Percentiles rank a stretch among this genome's conserved stretches.
These are phyloP conservation scores for Nephrocerus scutellatus DNA, from an alignment of 2,888 invertebrate species.

Conservation along the genomic window DNA sequence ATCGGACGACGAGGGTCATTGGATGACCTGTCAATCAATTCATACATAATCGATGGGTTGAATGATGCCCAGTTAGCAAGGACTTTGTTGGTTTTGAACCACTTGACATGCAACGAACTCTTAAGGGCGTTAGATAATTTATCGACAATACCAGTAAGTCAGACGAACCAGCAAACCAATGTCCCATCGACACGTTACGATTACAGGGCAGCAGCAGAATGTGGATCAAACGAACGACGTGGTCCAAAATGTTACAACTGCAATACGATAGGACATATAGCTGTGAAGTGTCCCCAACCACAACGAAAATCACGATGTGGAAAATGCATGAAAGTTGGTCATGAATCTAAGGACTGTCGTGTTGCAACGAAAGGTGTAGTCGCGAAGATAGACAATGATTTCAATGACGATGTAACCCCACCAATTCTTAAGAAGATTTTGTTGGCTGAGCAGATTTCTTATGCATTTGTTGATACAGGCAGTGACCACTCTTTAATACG, in stretches of 20 bases:
- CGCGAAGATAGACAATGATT: no score
- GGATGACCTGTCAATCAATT: conserved; percentile 19
- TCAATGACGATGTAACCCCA: background rate
- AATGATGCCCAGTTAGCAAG: conserved; percentile 17
- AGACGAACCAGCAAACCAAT: background rate
- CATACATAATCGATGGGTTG: conserved; percentile 19
- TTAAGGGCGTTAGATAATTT: conserved; percentile 18
- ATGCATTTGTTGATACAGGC: conserved; percentile 16
- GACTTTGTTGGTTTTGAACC: conserved; percentile 16
- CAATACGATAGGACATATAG: conserved; percentile 14
- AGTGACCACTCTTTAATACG: conserved; percentile 12
- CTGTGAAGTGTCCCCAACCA: conserved; percentile 13
- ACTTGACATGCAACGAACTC: conserved; percentile 13
- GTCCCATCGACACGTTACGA: background rate
- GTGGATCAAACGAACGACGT: background rate
- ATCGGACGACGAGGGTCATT: conserved; percentile 16
- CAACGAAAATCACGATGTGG: conserved; percentile 9
- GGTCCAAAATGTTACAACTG: conserved; percentile 14
- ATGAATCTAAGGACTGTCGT: conserved; percentile 16
- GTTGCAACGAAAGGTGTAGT: conserved; percentile 5
- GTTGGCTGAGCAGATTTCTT: conserved; percentile 1
- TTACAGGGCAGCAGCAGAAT: background rate
- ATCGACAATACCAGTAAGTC: conserved; percentile 3
- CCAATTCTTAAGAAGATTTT: conserved; percentile 6
- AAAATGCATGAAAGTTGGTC: conserved; percentile 11